Conservation (phyloP, 1,140 invertebrate species). For the Anoplophora glabripennis region DNA sequence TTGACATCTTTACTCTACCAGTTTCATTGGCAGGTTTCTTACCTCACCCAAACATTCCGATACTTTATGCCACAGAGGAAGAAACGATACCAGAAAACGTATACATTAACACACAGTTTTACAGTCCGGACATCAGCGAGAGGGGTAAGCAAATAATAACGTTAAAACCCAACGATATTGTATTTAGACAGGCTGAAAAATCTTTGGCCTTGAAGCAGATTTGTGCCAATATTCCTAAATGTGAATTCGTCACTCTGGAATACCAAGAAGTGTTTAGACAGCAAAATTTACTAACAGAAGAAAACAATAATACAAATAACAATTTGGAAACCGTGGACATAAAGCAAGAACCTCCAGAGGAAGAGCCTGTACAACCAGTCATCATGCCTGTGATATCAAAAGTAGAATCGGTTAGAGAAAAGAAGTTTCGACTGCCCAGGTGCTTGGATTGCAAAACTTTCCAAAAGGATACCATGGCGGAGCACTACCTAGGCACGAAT, state of each 20-base stretch:
- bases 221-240: slow-evolving; percentile 37
- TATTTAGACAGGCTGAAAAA: slow-evolving; percentile 25
- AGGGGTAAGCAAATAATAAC: slow-evolving; percentile 32
- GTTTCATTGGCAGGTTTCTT: slow-evolving; percentile 36
- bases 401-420: slow-evolving; percentile 33
- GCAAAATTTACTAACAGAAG: neutral
- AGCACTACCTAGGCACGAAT: slow-evolving; percentile 34
- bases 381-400: slow-evolving; percentile 37
- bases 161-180: slow-evolving; percentile 30
- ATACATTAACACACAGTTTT: slow-evolving; percentile 37
- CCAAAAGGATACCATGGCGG: slow-evolving; percentile 9
- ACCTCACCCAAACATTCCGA: slow-evolving; percentile 30
- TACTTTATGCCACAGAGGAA: slow-evolving; percentile 36
- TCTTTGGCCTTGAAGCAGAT: slow-evolving; percentile 36
- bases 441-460: slow-evolving; percentile 36
- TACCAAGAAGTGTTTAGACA: slow-evolving; percentile 16
- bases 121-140: slow-evolving; percentile 28
- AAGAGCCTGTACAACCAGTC: slow-evolving; percentile 9
- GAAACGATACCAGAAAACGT: slow-evolving; percentile 22
- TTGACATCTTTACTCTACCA: slow-evolving; percentile 33
- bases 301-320: too few species aligned
- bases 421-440: slow-evolving; percentile 1
- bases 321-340: neutral
- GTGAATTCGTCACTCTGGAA: slow-evolving; percentile 32
- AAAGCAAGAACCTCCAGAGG: slow-evolving; percentile 16